phyloP scores from a whole-genome alignment of 2,113 vertebrate genomes.

The Actinemys pallida region DNA sequence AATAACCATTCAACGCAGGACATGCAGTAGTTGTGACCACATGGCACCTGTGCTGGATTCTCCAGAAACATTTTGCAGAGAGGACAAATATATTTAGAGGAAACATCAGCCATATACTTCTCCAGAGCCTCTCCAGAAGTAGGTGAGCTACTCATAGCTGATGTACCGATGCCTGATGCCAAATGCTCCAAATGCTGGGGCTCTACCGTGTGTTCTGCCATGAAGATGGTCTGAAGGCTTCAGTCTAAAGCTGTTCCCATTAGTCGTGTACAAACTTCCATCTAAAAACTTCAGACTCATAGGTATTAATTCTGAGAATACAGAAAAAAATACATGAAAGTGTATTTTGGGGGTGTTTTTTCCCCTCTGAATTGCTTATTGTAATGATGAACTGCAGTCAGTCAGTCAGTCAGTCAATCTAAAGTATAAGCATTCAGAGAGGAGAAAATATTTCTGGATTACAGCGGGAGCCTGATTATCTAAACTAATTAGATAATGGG shows the following conservation, averaged over 20 bases:
- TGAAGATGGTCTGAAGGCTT: not conserved
- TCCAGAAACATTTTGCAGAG: not conserved
- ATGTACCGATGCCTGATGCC: not conserved
- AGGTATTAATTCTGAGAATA: not conserved
- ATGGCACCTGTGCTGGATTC: not conserved
- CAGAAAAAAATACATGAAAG: not conserved
- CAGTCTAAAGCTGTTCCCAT: not conserved
- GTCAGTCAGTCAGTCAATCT: not conserved
- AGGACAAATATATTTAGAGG: not conserved
- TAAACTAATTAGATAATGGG: not conserved
- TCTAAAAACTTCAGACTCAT: not conserved
- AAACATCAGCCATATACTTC: not conserved
- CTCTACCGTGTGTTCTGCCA: not conserved
- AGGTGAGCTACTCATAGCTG: not conserved
- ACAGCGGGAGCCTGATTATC: not conserved
- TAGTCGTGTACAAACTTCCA: not conserved
- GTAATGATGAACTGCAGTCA: not conserved
- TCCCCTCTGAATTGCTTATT: not conserved
- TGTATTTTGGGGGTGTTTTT: not conserved
- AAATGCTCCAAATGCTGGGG: not conserved
- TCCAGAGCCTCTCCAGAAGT: not conserved
- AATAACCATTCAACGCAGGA: not conserved
- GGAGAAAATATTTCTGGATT: not conserved
- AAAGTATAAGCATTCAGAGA: not conserved
- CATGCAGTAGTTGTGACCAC: constrained; percentile 2